These are phyloP conservation scores for Falcunculus frontatus DNA, from an alignment of 2,113 vertebrate genomes.

Conservation along the genomic window DNA sequence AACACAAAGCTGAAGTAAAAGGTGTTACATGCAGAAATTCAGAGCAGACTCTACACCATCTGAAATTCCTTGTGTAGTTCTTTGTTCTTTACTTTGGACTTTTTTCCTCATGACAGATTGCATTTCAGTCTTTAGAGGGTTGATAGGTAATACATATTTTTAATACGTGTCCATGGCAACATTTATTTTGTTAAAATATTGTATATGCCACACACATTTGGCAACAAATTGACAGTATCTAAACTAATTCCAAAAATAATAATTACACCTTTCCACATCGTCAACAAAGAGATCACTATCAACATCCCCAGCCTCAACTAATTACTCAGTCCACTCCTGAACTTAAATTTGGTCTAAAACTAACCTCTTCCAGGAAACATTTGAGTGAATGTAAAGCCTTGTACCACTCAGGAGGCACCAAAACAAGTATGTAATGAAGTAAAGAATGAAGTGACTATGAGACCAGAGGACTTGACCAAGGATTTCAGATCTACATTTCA, in stretches of 20 bases:
- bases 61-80: not conserved
- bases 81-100: not conserved
- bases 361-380: not conserved
- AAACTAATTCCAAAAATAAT: slow-evolving; percentile 4
- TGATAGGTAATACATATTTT: not conserved
- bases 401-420: not conserved
- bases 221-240: not conserved
- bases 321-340: not conserved
- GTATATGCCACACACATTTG: not conserved
- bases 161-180: not conserved
- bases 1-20: not conserved
- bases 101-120: not conserved
- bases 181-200: not conserved
- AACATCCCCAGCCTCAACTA: not conserved
- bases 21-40: not conserved
- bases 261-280: not conserved
- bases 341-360: not conserved
- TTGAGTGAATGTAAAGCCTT: not conserved
- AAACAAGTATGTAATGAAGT: not conserved
- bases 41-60: not conserved
- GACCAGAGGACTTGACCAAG: not conserved
- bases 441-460: not conserved
- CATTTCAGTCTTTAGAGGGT: not conserved
- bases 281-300: slow-evolving; percentile 11
- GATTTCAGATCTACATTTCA: not conserved